Conservation (phyloP, 2,888 invertebrate species). For the Pegoplata infirma region DNA sequence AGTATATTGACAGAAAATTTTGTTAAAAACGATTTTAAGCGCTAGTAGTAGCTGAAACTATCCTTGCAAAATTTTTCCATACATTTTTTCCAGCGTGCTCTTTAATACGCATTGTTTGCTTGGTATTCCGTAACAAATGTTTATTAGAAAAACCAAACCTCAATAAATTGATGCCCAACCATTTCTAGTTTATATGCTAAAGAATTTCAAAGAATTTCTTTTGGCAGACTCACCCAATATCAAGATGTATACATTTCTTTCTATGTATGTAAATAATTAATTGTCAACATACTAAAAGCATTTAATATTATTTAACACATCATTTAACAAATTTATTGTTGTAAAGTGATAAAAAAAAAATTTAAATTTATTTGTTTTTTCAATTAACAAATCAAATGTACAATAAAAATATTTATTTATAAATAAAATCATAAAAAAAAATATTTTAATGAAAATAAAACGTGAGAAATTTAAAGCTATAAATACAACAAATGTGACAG, state of each 20-base stretch:
- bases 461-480: not conserved
- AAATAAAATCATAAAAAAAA: not conserved
- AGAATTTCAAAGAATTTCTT: not conserved
- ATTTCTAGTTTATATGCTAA: not conserved
- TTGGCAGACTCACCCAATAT: not conserved
- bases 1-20: too few relatives aligned
- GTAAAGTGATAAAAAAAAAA: constrained; percentile 40
- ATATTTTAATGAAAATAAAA: not conserved
- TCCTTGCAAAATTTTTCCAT: too few relatives aligned
- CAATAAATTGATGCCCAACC: too few relatives aligned
- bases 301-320: constrained; percentile 31
- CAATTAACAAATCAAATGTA: constrained; percentile 20
- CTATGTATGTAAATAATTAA: too few relatives aligned
- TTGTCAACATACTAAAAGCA: constrained; percentile 11
- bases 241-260: too few relatives aligned
- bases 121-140: too few relatives aligned
- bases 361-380: constrained; percentile 35
- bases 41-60: too few relatives aligned
- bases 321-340: constrained; percentile 28
- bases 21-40: too few relatives aligned
- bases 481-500: not conserved
- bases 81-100: too few relatives aligned
- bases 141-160: not conserved
- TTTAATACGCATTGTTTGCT: too few relatives aligned
- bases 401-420: not conserved